Evolutionary conservation across 1,140 invertebrate species (phyloP).

Genomic region (Elymnias hypermnestra): DNA sequence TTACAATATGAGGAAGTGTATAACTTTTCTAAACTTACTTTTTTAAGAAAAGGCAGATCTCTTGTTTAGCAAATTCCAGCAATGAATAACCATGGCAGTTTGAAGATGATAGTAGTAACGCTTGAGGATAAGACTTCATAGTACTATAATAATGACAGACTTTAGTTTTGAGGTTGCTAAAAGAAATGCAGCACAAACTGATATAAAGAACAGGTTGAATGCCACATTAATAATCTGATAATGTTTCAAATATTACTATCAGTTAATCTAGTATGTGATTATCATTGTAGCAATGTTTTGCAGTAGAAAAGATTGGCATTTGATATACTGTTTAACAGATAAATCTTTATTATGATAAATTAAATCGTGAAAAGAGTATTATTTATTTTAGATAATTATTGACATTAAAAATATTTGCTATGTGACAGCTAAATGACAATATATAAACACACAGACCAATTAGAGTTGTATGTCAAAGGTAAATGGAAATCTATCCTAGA

Average conservation of each 20-base stretch:
- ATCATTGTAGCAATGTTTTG: too few relatives aligned
- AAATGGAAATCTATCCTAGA: too few relatives aligned
- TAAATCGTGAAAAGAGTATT: too few relatives aligned
- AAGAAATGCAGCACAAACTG: neutral
- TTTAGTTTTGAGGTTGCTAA: neutral
- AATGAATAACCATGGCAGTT: constrained; percentile 80
- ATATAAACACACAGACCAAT: too few relatives aligned
- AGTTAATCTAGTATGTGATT: neutral
- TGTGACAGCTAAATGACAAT: too few relatives aligned
- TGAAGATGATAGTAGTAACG: constrained; percentile 83
- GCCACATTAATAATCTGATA: constrained; percentile 7
- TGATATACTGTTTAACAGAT: too few relatives aligned
- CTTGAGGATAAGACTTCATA: constrained; percentile 57
- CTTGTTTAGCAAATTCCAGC: constrained; percentile 81
- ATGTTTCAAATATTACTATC: neutral
- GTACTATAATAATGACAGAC: neutral
- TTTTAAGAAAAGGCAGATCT: constrained; percentile 79
- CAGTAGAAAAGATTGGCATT: too few relatives aligned
- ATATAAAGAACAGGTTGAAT: constrained; percentile 10
- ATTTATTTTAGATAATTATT: too few relatives aligned
- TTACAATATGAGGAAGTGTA: too few relatives aligned
- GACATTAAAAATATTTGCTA: too few relatives aligned
- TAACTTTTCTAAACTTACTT: constrained; percentile 79
- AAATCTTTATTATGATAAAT: too few relatives aligned
- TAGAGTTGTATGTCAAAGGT: too few relatives aligned